These are phyloP conservation scores for Astyanax mexicanus DNA, from an alignment of 2,797 vertebrate genomes.

Conservation along the genomic window DNA sequence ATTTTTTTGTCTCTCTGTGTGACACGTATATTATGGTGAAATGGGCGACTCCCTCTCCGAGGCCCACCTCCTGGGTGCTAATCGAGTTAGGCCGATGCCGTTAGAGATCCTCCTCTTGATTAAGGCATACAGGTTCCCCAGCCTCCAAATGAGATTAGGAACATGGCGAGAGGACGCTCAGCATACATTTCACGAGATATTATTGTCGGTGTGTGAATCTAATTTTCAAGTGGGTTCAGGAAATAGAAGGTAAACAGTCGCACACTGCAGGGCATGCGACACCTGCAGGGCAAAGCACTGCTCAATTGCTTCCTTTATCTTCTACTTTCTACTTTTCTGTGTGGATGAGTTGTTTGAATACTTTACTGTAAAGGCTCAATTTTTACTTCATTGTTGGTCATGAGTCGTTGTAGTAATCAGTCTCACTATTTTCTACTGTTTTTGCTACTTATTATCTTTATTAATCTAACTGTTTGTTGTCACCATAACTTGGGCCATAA, in stretches of 20 bases:
- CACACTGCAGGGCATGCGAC: neutral
- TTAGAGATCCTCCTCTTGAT: constrained; percentile 48
- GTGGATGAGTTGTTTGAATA: too few species aligned
- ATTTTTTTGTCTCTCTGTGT: neutral
- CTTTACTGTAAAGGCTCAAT: too few species aligned
- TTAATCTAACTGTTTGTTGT: too few species aligned
- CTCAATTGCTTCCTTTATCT: neutral
- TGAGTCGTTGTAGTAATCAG: neutral
- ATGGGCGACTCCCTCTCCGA: neutral
- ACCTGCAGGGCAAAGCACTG: neutral
- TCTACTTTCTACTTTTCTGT: too few species aligned
- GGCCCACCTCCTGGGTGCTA: constrained; percentile 29
- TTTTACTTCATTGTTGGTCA: neutral
- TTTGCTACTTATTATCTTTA: too few species aligned
- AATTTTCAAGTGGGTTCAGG: constrained; percentile 47
- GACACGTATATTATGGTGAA: neutral
- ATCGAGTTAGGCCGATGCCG: constrained; percentile 51
- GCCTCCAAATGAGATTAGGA: constrained; percentile 43
- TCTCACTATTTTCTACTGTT: too few species aligned
- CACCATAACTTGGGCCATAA: too few species aligned
- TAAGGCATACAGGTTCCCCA: constrained; percentile 48
- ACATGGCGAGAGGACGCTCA: constrained; percentile 38
- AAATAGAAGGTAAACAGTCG: constrained; percentile 6
- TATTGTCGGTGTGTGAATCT: constrained; percentile 51
- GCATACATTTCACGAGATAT: constrained; percentile 48